Evolutionary conservation across 2,888 invertebrate genomes (phyloP).

Genomic region (Macropis europaea): DNA sequence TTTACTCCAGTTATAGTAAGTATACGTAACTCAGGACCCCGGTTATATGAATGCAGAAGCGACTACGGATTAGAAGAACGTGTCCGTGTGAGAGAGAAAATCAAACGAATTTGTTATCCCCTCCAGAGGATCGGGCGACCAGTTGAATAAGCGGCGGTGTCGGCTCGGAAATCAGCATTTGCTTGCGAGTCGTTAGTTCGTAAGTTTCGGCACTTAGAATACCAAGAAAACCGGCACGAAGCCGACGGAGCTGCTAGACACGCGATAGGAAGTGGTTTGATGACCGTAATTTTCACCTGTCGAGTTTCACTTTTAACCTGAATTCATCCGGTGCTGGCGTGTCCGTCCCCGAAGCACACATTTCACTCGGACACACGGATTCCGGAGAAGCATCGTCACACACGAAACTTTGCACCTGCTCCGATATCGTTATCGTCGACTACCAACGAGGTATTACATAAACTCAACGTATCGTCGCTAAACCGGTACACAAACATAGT

Average conservation of each 20-base stretch:
- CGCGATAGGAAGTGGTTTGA: slow-evolving; percentile 47
- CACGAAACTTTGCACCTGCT: neutral
- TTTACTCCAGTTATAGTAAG: too few relatives aligned
- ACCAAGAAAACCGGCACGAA: slow-evolving; percentile 4
- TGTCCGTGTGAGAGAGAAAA: neutral
- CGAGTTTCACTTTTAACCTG: slow-evolving; percentile 79
- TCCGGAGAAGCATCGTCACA: neutral
- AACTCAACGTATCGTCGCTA: slow-evolving; percentile 1
- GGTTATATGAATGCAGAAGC: too few relatives aligned
- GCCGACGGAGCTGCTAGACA: slow-evolving; percentile 21
- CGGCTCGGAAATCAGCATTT: slow-evolving; percentile 29
- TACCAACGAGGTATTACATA: slow-evolving; percentile 12
- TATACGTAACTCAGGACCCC: too few relatives aligned
- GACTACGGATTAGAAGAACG: too few relatives aligned
- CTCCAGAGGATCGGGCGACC: neutral
- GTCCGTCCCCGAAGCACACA: slow-evolving; percentile 15
- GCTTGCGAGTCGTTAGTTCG: slow-evolving; percentile 18
- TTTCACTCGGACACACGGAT: neutral
- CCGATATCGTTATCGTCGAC: neutral
- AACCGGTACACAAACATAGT: slow-evolving; percentile 3
- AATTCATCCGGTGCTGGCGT: slow-evolving; percentile 60
- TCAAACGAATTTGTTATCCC: slow-evolving; percentile 27
- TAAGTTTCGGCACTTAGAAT: neutral
- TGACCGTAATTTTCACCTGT: slow-evolving; percentile 60
- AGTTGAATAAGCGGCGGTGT: slow-evolving; percentile 40